A percentile compares a stretch with the other conserved stretches of the same genome.
These are phyloP conservation scores for Caenorhabditis auriculariae DNA, from an alignment of 2,888 invertebrate genomes.

Conservation along the genomic window DNA sequence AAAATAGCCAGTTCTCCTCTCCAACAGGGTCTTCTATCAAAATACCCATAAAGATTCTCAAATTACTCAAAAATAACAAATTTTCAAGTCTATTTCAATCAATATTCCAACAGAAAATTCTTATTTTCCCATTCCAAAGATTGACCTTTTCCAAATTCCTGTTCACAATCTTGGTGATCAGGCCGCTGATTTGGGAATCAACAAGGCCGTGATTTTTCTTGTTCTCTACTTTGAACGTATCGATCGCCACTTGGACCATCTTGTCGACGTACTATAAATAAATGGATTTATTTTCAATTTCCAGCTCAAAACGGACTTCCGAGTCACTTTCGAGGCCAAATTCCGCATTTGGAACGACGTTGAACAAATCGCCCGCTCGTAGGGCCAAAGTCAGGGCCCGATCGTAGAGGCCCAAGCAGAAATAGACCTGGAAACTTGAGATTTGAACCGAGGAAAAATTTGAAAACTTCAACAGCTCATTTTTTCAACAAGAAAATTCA, in stretches of 20 bases:
- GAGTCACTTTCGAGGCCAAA: slow-evolving; percentile 18
- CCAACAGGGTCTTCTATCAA: no score
- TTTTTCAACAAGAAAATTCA: no score
- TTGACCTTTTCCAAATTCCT: slow-evolving; percentile 23
- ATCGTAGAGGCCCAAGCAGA: slow-evolving; percentile 25
- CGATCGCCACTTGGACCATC: slow-evolving; percentile 21
- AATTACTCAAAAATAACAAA: no score
- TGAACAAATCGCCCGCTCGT: background rate
- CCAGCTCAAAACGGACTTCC: background rate
- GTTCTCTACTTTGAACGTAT: slow-evolving; percentile 13
- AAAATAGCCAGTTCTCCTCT: no score
- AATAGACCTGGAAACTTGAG: no score
- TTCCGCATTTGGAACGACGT: slow-evolving; percentile 15
- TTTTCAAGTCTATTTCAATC: no score
- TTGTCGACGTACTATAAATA: slow-evolving; percentile 19
- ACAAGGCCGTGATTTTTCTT: no score
- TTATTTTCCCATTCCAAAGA: no score
- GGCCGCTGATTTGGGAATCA: background rate
- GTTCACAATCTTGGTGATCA: slow-evolving; percentile 19
- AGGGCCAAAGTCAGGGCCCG: slow-evolving; percentile 20
- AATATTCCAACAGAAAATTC: no score
- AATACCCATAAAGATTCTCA: no score
- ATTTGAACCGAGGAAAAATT: no score
- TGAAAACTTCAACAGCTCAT: no score
- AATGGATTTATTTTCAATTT: background rate